These are phyloP conservation scores for Sphenodon punctatus DNA, from an alignment of 2,797 vertebrate species.

Conservation along the genomic window DNA sequence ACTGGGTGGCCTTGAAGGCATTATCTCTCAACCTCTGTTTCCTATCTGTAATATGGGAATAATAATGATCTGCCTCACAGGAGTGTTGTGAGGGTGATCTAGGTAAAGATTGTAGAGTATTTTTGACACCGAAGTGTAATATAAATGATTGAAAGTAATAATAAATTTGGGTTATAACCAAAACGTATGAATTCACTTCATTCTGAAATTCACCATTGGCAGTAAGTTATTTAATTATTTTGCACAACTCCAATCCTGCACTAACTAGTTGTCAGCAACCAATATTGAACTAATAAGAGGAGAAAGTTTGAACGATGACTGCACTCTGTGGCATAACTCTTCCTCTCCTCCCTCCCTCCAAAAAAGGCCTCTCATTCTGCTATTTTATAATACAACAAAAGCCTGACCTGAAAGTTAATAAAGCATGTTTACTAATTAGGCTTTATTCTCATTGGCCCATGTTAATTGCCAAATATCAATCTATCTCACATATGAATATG, in stretches of 20 bases:
- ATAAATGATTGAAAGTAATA: too few species aligned
- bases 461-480: conserved; percentile 81
- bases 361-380: conserved; percentile 62
- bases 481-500: conserved; percentile 79
- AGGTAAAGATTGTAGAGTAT: too few species aligned
- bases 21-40: too few species aligned
- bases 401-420: conserved; percentile 78
- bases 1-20: too few species aligned
- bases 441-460: conserved; percentile 75
- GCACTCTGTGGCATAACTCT: conserved; percentile 49
- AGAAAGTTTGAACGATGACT: conserved; percentile 53
- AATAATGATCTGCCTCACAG: too few species aligned
- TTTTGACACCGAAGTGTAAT: too few species aligned
- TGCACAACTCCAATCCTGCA: conserved; percentile 18
- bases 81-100: too few species aligned
- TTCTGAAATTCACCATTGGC: conserved; percentile 26
- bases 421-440: conserved; percentile 80
- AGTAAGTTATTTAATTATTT: not conserved
- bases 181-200: not conserved
- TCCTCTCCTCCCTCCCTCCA: conserved; percentile 40
- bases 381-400: conserved; percentile 73
- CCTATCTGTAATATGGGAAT: too few species aligned
- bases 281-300: conserved; percentile 45
- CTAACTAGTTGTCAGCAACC: conserved; percentile 44
- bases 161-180: too few species aligned